A percentile compares a stretch with the other conserved stretches of the same genome.
These are phyloP conservation scores for Lagodon rhomboides DNA, from an alignment of 2,797 vertebrate genomes.

Conservation along the genomic window DNA sequence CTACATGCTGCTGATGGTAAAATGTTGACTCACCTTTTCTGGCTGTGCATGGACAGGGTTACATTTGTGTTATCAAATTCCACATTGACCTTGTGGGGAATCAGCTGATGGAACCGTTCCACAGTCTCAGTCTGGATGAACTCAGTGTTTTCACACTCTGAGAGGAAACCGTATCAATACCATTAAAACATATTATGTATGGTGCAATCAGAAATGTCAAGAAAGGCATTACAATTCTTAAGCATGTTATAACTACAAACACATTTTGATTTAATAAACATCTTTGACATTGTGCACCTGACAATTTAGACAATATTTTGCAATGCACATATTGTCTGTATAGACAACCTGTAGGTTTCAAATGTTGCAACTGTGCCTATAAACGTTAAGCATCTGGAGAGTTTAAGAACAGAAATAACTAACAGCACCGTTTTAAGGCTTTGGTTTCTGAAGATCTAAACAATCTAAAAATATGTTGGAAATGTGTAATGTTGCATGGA, in stretches of 20 bases:
- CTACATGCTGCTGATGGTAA: not conserved
- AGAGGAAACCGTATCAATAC: conserved; percentile 20
- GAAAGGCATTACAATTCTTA: not conserved
- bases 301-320: not conserved
- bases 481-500: not conserved
- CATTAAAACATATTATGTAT: not conserved
- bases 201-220: not conserved
- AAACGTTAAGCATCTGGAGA: not conserved
- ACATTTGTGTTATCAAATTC: conserved; percentile 94
- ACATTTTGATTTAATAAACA: not conserved
- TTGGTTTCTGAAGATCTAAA: not conserved
- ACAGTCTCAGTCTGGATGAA: conserved; percentile 79
- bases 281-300: not conserved
- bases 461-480: conserved; percentile 20
- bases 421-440: not conserved
- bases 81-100: conserved; percentile 91
- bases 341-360: not conserved
- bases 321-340: not conserved
- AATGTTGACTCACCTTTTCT: conserved; percentile 89
- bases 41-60: conserved; percentile 97
- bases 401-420: not conserved
- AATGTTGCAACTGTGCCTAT: not conserved
- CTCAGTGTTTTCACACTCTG: conserved; percentile 65
- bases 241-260: not conserved
- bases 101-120: conserved; percentile 79